phyloP scores from a whole-genome alignment of 2,797 vertebrate genomes.

The Sebastes minor region DNA sequence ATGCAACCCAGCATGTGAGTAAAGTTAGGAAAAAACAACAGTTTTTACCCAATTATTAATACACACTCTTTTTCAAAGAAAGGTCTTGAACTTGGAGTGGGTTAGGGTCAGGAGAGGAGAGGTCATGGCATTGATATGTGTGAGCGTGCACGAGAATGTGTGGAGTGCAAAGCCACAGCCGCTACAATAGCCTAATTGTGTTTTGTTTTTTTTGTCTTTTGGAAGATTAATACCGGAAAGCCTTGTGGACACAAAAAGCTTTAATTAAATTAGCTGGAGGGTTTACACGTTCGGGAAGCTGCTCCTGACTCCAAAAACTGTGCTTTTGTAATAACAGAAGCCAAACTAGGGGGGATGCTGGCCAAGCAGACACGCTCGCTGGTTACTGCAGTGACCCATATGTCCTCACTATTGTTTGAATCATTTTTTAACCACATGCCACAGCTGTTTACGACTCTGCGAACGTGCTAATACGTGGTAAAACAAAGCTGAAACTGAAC shows the following conservation, averaged over 20 bases:
- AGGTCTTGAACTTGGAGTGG: neutral
- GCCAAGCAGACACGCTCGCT: conserved; percentile 3
- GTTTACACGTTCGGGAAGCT: conserved; percentile 49
- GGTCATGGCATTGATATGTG: neutral
- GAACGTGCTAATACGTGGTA: neutral
- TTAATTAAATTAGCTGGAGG: conserved; percentile 67
- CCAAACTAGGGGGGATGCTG: neutral
- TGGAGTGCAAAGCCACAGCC: conserved; percentile 2
- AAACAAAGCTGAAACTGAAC: neutral
- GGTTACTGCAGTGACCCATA: conserved; percentile 12
- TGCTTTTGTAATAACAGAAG: conserved; percentile 32
- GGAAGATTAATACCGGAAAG: conserved; percentile 43
- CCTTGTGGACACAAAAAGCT: conserved; percentile 36
- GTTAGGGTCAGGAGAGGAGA: neutral
- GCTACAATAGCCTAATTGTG: conserved; percentile 41
- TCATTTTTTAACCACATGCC: conserved; percentile 5
- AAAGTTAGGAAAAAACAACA: neutral
- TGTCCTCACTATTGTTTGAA: conserved; percentile 1
- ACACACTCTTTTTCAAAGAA: neutral
- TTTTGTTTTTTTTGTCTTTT: conserved; percentile 10
- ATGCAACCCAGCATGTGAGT: neutral
- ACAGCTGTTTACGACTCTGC: neutral
- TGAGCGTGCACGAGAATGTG: neutral
- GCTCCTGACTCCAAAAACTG: conserved; percentile 24
- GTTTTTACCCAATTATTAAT: conserved; percentile 11